Evolutionary conservation across 1,140 invertebrate genomes (phyloP).

Genomic region (Chironomus striatipennis): DNA sequence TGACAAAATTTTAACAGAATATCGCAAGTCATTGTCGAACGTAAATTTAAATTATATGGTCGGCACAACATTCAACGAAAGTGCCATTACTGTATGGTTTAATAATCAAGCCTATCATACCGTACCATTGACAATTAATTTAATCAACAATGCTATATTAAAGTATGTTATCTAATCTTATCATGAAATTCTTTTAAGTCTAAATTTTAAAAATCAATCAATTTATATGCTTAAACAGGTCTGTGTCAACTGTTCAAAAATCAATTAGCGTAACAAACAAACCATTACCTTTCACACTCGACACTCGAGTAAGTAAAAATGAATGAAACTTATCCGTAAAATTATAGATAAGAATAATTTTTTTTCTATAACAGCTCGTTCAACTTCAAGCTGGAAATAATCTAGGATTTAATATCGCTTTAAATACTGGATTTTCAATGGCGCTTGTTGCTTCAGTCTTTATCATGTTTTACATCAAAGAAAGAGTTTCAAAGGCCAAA

Average conservation of each 20-base stretch:
- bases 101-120: constrained; percentile 58
- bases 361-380: background rate
- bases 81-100: constrained; percentile 46
- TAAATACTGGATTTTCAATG: constrained; percentile 57
- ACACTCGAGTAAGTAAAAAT: constrained; percentile 26
- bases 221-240: constrained; percentile 28
- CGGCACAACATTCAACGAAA: constrained; percentile 39
- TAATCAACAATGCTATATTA: constrained; percentile 50
- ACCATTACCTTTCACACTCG: constrained; percentile 50
- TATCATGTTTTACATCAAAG: constrained; percentile 47
- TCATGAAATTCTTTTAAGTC: background rate
- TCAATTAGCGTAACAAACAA: constrained; percentile 55
- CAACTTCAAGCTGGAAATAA: constrained; percentile 43
- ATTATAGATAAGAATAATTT: background rate
- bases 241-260: constrained; percentile 31
- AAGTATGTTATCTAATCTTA: constrained; percentile 27
- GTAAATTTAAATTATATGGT: constrained; percentile 42
- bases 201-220: background rate
- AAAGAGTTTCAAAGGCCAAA: constrained; percentile 32
- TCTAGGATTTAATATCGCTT: constrained; percentile 53
- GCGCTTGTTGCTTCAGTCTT: constrained; percentile 66
- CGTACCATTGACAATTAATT: constrained; percentile 48
- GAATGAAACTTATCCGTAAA: background rate
- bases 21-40: background rate
- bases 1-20: constrained; percentile 30